Conservation (phyloP, 2,797 vertebrate genomes). For the Malacoraja senta region DNA sequence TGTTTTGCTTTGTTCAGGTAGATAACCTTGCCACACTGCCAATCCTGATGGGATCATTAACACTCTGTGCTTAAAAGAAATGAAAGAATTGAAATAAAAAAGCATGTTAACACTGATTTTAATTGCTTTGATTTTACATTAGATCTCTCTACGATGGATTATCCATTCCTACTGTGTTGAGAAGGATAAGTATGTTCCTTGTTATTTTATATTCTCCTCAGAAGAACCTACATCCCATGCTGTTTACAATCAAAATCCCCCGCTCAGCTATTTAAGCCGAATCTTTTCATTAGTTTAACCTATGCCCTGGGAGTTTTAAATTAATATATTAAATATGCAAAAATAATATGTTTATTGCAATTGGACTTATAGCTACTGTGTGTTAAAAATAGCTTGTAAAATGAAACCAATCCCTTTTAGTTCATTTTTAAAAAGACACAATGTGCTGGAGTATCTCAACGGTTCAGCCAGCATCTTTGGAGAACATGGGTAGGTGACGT, state of each 20-base stretch:
- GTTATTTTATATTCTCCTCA: not conserved
- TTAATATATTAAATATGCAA: not conserved
- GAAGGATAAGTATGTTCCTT: not conserved
- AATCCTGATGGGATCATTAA: conserved; percentile 23
- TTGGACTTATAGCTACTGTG: not conserved
- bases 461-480: too few relatives aligned
- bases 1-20: conserved; percentile 7
- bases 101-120: not conserved
- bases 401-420: not conserved
- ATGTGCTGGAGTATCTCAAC: too few relatives aligned
- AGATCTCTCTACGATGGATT: not conserved
- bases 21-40: not conserved
- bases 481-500: too few relatives aligned
- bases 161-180: not conserved
- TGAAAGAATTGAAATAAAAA: not conserved
- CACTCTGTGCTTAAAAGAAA: conserved; percentile 7
- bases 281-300: not conserved
- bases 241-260: not conserved
- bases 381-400: not conserved
- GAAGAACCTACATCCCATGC: not conserved
- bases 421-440: not conserved
- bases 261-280: not conserved
- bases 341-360: not conserved
- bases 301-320: not conserved
- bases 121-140: not conserved